Percentiles rank a stretch among this genome's conserved stretches.
Conservation (phyloP, 2,113 vertebrate species). For the Megaleporinus macrocephalus region DNA sequence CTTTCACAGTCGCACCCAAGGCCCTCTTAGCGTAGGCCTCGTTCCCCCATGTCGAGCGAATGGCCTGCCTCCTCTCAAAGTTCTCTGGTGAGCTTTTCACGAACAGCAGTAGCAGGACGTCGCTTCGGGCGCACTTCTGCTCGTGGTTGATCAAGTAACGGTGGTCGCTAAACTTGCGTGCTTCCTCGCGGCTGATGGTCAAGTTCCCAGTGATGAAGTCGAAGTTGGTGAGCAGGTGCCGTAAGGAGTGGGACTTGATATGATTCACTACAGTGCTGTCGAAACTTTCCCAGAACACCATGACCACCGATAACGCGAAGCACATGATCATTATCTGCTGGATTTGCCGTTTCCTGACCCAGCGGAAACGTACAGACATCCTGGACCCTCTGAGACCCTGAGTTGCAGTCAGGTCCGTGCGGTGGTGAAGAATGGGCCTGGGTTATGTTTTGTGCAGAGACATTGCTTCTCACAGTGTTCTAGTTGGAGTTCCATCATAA, state of each 20-base stretch:
- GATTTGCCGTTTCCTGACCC: conserved; percentile 82
- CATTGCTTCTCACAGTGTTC: conserved; percentile 43
- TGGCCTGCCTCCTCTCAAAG: conserved; percentile 79
- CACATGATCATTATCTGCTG: conserved; percentile 83
- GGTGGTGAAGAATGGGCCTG: not conserved
- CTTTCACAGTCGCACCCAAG: conserved; percentile 86
- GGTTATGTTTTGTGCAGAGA: conserved; percentile 40
- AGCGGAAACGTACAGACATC: conserved; percentile 83
- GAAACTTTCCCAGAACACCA: conserved; percentile 85
- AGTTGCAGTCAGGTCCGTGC: conserved; percentile 40
- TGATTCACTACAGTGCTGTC: conserved; percentile 80
- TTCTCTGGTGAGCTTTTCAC: conserved; percentile 91
- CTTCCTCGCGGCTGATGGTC: conserved; percentile 77
- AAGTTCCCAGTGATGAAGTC: conserved; percentile 85
- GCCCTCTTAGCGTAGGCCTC: conserved; percentile 78
- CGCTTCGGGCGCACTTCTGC: conserved; percentile 81
- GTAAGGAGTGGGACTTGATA: conserved; percentile 89
- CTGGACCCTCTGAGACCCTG: conserved; percentile 65
- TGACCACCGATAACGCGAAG: conserved; percentile 84
- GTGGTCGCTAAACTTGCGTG: conserved; percentile 72
- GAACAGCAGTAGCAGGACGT: conserved; percentile 89
- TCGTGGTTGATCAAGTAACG: conserved; percentile 87
- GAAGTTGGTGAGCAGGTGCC: conserved; percentile 88
- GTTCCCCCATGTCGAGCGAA: conserved; percentile 93
- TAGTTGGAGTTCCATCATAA: conserved; percentile 63